A percentile compares a stretch with the other conserved stretches of the same genome.
Conservation (phyloP, 2,113 vertebrate species). For the Bubalus kerabau region DNA sequence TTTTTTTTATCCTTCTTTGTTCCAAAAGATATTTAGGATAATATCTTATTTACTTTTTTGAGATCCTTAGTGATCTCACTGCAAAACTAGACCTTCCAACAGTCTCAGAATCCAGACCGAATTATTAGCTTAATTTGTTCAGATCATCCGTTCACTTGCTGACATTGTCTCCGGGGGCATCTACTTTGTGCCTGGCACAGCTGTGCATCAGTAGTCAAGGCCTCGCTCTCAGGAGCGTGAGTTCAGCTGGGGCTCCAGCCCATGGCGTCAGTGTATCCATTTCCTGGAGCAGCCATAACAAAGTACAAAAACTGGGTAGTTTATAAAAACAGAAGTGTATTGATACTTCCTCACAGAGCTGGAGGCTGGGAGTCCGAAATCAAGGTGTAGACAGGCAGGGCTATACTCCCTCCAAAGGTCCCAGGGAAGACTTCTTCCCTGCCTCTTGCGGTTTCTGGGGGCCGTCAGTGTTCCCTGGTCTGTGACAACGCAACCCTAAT, state of each 20-base stretch:
- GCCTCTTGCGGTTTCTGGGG: not conserved
- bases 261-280: not conserved
- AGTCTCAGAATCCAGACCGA: not conserved
- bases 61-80: not conserved
- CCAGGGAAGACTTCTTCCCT: not conserved
- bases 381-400: not conserved
- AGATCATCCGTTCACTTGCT: not conserved
- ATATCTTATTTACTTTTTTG: not conserved
- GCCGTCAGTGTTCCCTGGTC: not conserved
- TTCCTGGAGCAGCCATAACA: not conserved
- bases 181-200: not conserved
- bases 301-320: not conserved
- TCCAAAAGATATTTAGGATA: not conserved
- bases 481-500: fast-evolving
- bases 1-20: not conserved
- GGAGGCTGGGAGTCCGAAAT: not conserved
- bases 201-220: not conserved
- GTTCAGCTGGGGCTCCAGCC: not conserved
- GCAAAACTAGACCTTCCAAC: not conserved
- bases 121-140: not conserved
- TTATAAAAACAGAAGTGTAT: not conserved
- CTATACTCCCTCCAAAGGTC: not conserved
- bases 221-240: fast-evolving
- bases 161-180: fast-evolving
- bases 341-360: not conserved